Evolutionary conservation across 2,797 vertebrate species (phyloP).

Genomic region (Phalloptychus januarius): DNA sequence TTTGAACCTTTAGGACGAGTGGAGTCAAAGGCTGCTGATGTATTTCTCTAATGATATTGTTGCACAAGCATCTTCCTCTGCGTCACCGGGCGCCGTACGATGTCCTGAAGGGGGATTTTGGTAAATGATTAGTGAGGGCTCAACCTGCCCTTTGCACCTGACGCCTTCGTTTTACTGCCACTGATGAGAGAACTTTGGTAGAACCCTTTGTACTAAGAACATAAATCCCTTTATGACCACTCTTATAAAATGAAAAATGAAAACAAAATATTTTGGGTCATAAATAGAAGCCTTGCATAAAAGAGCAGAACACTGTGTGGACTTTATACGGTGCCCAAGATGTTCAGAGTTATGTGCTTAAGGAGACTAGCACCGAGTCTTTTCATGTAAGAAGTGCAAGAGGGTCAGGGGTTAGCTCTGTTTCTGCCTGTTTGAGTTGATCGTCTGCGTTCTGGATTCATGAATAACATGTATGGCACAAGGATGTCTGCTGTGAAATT

Average conservation of each 20-base stretch:
- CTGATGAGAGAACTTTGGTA: conserved; percentile 9
- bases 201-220: conserved; percentile 21
- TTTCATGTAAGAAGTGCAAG: conserved; percentile 44
- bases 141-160: conserved; percentile 34
- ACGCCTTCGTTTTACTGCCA: conserved; percentile 19
- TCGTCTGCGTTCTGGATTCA: conserved; percentile 65
- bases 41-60: conserved; percentile 24
- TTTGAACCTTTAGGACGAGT: neutral
- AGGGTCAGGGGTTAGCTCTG: conserved; percentile 53
- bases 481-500: conserved; percentile 69
- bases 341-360: conserved; percentile 32
- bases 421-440: conserved; percentile 66
- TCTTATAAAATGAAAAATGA: neutral
- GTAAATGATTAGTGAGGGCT: conserved; percentile 35
- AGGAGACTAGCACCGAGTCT: conserved; percentile 16
- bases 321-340: conserved; percentile 17
- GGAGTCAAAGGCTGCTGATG: conserved; percentile 9
- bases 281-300: conserved; percentile 10
- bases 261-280: conserved; percentile 5
- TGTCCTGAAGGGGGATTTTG: conserved; percentile 23
- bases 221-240: neutral
- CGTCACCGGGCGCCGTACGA: conserved; percentile 15
- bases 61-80: conserved; percentile 16
- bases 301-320: conserved; percentile 38
- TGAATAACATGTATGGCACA: conserved; percentile 70